A percentile compares a stretch with the other conserved stretches of the same genome.
These are phyloP conservation scores for Probaryconus sp. DNA, from an alignment of 1,140 invertebrate species.

Conservation along the genomic window DNA sequence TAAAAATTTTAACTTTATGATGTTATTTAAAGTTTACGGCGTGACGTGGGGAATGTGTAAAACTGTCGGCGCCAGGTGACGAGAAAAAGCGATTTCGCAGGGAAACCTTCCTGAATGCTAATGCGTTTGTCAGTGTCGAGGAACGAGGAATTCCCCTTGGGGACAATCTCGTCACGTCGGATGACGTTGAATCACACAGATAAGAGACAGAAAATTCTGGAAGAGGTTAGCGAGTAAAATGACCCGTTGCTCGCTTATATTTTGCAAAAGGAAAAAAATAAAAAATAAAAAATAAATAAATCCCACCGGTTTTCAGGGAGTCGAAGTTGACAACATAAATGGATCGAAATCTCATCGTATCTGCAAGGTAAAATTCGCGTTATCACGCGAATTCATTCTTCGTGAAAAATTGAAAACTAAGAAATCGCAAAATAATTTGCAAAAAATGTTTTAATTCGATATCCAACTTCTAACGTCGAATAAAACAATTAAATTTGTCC, in stretches of 20 bases:
- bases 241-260: slow-evolving; percentile 38
- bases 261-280: no score
- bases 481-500: slow-evolving; percentile 24
- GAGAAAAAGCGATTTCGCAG: slow-evolving; percentile 44
- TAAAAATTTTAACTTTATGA: no score
- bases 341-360: slow-evolving; percentile 14
- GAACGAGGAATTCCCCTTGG: slow-evolving; percentile 59
- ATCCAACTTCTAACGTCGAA: no score
- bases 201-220: slow-evolving; percentile 37
- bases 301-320: slow-evolving; percentile 22
- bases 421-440: no score
- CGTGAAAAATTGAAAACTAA: slow-evolving; percentile 1
- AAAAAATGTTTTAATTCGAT: no score
- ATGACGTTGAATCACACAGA: slow-evolving; percentile 48
- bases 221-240: slow-evolving; percentile 37
- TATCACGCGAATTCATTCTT: neutral
- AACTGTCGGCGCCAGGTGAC: slow-evolving; percentile 49
- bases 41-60: slow-evolving; percentile 45
- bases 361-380: neutral
- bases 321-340: slow-evolving; percentile 13
- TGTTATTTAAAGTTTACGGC: slow-evolving; percentile 25
- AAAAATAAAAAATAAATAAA: no score
- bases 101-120: slow-evolving; percentile 54
- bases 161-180: slow-evolving; percentile 55
- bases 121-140: slow-evolving; percentile 58